phyloP scores from a whole-genome alignment of 1,140 invertebrate genomes.

The Mylabris phalerata region DNA sequence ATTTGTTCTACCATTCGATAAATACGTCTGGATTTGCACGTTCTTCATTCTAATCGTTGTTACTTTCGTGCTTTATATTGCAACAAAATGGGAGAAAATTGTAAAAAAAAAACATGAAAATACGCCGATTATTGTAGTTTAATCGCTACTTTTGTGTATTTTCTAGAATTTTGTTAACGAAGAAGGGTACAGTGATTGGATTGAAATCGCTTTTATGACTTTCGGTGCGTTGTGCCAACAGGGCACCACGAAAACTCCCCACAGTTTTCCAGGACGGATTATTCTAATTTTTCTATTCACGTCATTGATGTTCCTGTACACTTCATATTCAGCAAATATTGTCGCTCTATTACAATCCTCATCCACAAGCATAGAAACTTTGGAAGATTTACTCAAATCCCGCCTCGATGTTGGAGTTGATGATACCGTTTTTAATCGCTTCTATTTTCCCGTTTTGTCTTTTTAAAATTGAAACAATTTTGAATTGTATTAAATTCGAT shows the following conservation, averaged over 20 bases:
- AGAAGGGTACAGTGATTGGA: slow-evolving; percentile 11
- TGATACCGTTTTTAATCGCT: slow-evolving; percentile 56
- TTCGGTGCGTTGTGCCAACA: slow-evolving; percentile 57
- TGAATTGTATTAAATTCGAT: background rate
- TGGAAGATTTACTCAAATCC: slow-evolving; percentile 53
- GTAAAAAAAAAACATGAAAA: background rate
- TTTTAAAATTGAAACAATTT: background rate
- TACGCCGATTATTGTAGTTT: background rate
- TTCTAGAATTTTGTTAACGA: background rate
- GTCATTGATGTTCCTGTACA: slow-evolving; percentile 48
- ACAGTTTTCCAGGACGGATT: slow-evolving; percentile 41
- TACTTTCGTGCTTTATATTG: slow-evolving; percentile 27
- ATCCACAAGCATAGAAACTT: slow-evolving; percentile 50
- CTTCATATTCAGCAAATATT: slow-evolving; percentile 59
- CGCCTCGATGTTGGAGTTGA: slow-evolving; percentile 54
- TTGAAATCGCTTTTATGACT: slow-evolving; percentile 40
- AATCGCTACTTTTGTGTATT: background rate
- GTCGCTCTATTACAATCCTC: slow-evolving; percentile 58
- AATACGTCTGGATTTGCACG: slow-evolving; percentile 52
- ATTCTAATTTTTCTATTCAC: slow-evolving; percentile 48
- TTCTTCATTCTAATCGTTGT: slow-evolving; percentile 44
- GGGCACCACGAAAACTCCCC: slow-evolving; percentile 42
- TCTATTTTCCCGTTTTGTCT: slow-evolving; percentile 53
- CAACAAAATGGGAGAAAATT: slow-evolving; percentile 43
- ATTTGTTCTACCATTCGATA: slow-evolving; percentile 54